These are phyloP conservation scores for Eupithecia subfuscata DNA, from an alignment of 2,888 invertebrate genomes.

Conservation along the genomic window DNA sequence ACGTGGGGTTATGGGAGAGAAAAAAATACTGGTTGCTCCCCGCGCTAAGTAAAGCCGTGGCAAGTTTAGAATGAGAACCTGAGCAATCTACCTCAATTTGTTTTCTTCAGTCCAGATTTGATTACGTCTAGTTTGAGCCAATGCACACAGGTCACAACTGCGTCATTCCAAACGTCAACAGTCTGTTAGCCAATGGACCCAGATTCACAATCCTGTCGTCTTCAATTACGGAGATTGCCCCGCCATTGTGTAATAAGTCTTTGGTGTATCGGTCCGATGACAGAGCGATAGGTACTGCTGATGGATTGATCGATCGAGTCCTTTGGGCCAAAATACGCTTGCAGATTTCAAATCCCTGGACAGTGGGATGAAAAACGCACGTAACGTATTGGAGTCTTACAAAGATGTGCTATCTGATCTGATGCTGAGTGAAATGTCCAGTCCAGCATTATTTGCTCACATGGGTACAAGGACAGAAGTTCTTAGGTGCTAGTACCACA, in stretches of 20 bases:
- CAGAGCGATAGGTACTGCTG: conserved; percentile 2
- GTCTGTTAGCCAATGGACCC: conserved; percentile 47
- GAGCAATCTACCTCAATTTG: not conserved
- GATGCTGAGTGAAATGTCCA: not conserved
- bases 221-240: conserved; percentile 60
- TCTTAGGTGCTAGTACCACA: not conserved
- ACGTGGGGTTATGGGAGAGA: too few relatives aligned
- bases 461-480: not conserved
- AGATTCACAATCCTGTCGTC: conserved; percentile 56
- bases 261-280: conserved; percentile 16
- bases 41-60: not conserved
- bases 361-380: not conserved
- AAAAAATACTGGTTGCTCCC: too few relatives aligned
- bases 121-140: conserved; percentile 15
- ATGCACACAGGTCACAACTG: conserved; percentile 24
- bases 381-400: not conserved
- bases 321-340: not conserved
- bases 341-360: not conserved
- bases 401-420: not conserved
- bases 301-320: conserved; percentile 3
- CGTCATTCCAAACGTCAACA: conserved; percentile 18
- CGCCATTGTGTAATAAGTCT: conserved; percentile 37
- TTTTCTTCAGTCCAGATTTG: conserved; percentile 7
- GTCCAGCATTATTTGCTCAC: not conserved
- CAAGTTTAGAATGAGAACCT: not conserved